Evolutionary conservation across 1,140 invertebrate genomes (phyloP).

Genomic region (Calycopis cecrops): DNA sequence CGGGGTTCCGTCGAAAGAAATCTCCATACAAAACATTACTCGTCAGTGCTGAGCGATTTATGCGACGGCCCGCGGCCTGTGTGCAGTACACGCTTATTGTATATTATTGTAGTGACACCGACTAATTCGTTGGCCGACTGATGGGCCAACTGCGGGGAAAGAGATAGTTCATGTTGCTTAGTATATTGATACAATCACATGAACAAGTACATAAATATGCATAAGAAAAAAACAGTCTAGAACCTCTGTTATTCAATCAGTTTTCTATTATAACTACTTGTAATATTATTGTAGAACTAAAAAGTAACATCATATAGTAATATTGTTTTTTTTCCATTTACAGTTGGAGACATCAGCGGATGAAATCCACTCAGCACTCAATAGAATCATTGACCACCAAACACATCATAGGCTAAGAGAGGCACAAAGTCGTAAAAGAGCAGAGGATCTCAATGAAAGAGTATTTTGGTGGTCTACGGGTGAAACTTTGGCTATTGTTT

Average conservation of each 20-base stretch:
- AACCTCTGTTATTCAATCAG: no score
- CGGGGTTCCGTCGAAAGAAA: slow-evolving; percentile 67
- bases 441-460: slow-evolving; percentile 95
- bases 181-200: no score
- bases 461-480: slow-evolving; percentile 95
- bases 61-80: slow-evolving; percentile 51
- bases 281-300: background rate
- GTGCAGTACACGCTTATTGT: slow-evolving; percentile 61
- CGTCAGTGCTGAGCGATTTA: slow-evolving; percentile 67
- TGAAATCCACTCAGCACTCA: slow-evolving; percentile 91
- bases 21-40: slow-evolving; percentile 75
- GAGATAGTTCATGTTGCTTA: slow-evolving; percentile 58
- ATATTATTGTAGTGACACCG: slow-evolving; percentile 73
- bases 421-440: slow-evolving; percentile 93
- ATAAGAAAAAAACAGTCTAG: no score
- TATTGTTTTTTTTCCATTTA: slow-evolving; percentile 15
- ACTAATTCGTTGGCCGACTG: slow-evolving; percentile 72
- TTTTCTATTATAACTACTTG: background rate
- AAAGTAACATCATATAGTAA: background rate
- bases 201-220: no score
- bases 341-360: slow-evolving; percentile 94
- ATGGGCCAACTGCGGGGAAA: slow-evolving; percentile 61
- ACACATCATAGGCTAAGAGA: slow-evolving; percentile 97
- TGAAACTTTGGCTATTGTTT: slow-evolving; percentile 90
- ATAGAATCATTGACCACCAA: slow-evolving; percentile 93